Evolutionary conservation across 2,888 invertebrate species (phyloP), one percentile per base, ranked within the genome.

Genomic region (Tortricodes alternella): DNA sequence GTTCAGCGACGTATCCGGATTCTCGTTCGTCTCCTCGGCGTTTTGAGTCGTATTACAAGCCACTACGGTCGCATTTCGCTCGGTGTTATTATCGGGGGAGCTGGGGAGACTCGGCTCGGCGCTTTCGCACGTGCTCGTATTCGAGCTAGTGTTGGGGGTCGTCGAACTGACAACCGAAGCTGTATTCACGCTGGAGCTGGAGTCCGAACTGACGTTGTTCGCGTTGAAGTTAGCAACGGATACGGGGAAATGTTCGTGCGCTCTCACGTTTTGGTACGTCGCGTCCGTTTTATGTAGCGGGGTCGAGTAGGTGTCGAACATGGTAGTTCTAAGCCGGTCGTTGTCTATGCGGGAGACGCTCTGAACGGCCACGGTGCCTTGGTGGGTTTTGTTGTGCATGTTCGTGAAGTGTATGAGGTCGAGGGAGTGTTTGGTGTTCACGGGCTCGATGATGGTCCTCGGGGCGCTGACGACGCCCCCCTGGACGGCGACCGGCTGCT

Each of bases 71-170:
- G 76, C 62, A 46, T 78, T 82, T 61, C 77, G 65, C 2, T 82
- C 80, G n/a, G 78, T 74, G 21, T 81, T 80, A 32, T 81, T 83
- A 13, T 89, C 93, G 0, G 93, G 94, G 0, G 93, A 93, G 39
- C 94, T 93, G 0, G 96, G 96, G 52, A 95, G 92, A 62, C 94
- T 94, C 0, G 95, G 94, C 23, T 95, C 94, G 4, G 94, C 94
- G 71, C 94, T 94, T 35, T 88, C 89, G 15, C 95, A 94, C 18
- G 94, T 94, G 68, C 94, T 95, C 0, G 94, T 93, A 60, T 94
- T 92, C 0, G 94, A 94, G 49, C 94, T 94, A 0, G 93, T 93
- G 15, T 95, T 94, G 0, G 95, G 94, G 0, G 93, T 93, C 0
- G 93, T 93, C 0, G 94, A 94, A 62, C 94, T 94, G n/a, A 91